phyloP scores from a whole-genome alignment of 1,140 invertebrate genomes.

The Temnothorax longispinosus region DNA sequence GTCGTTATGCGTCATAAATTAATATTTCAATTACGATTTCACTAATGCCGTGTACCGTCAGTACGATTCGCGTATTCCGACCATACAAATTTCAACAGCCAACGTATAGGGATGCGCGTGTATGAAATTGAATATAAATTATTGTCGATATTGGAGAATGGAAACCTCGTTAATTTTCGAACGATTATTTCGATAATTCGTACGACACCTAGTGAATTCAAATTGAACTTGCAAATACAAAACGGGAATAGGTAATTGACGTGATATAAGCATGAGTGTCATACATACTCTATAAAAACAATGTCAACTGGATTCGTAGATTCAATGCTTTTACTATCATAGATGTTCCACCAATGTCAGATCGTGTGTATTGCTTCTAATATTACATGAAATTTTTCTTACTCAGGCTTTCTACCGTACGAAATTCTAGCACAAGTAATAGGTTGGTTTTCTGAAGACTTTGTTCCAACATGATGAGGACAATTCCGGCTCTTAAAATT shows the following conservation, averaged over 20 bases:
- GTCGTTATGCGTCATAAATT: constrained; percentile 82
- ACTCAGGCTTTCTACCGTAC: not conserved
- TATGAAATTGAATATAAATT: constrained; percentile 54
- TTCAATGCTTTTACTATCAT: not conserved
- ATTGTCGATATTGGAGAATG: constrained; percentile 41
- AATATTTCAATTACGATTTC: constrained; percentile 83
- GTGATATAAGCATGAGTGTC: not conserved
- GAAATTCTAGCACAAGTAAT: constrained; percentile 38
- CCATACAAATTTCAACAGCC: constrained; percentile 38
- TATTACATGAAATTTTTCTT: constrained; percentile 50
- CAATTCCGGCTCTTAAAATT: constrained; percentile 44
- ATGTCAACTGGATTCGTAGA: not conserved
- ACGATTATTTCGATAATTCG: constrained; percentile 38
- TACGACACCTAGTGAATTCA: constrained; percentile 31
- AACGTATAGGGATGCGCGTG: not conserved
- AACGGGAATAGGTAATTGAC: constrained; percentile 8
- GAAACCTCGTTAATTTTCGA: constrained; percentile 51
- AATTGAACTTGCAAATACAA: constrained; percentile 22
- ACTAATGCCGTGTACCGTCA: constrained; percentile 77
- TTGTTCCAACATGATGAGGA: not conserved
- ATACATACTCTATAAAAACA: not conserved
- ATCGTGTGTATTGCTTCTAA: not conserved
- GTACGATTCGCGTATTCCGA: constrained; percentile 59
- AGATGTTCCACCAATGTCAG: not conserved
- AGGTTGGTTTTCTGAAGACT: not conserved